Base-by-base conservation (phyloP, 2,797 vertebrate genomes). In the Gadopsis marmoratus region DNA sequence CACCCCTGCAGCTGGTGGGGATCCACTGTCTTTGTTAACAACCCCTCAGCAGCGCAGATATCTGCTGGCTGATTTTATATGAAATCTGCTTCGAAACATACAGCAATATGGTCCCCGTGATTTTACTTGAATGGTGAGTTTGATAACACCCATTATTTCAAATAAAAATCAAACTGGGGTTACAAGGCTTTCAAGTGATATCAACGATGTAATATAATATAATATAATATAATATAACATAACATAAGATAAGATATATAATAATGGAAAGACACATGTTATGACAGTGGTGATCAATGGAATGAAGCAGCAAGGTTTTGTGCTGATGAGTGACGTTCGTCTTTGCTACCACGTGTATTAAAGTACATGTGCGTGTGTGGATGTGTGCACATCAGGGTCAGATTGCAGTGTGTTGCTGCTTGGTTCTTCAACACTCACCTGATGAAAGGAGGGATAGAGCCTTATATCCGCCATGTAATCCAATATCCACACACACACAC, bases 361-460 rank as follows among this genome's bases (percentile, higher is more conserved):
- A 78, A 74, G 54, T 60, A 31, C 53, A 37, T 68, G 70, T 58
- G 58, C 39, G 48, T 60, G 76, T 79, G 63, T 60, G 76, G 63
- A 56, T 33, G 63, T 37, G 74, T 31, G n/a, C 63, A 61, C 19
- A 1, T 71, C 68, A 61, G 90, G 84, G 81, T 93, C 89, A 86
- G 83, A 71, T 92, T 91, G 90, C 91, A 86, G 51, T 43, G 72
- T 53, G 78, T 37, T 68, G 76, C 73, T 45, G 55, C 77, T 75
- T 56, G 45, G 86, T 90, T 90, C 85, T 79, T 79, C 87, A 76
- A 91, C 91, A 85, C 87, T 92, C 91, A 85, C 82, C 83, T 90
- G 92, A 93, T 91, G 91, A 92, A 91, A 90, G 78, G 78, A 85
- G 72, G 85, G 83, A 90, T 74, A 82, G 82, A 86, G 87, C 53